These are phyloP conservation scores for Xanthia icteritia DNA, from an alignment of 2,888 invertebrate genomes.

Conservation along the genomic window DNA sequence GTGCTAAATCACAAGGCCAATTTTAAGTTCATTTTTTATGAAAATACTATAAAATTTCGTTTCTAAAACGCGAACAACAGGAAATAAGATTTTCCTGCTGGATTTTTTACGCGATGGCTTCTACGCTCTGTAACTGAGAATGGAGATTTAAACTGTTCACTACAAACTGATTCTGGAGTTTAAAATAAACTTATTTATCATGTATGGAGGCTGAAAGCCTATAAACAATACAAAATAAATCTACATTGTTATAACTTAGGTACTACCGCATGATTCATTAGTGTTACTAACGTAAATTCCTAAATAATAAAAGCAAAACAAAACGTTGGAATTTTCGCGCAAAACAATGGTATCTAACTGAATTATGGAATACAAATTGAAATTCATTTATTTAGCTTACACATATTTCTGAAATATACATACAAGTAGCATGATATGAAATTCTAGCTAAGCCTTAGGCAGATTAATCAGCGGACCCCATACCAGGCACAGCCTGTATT, in stretches of 20 bases:
- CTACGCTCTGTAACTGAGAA: conserved; percentile 8
- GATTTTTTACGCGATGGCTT: conserved; percentile 35
- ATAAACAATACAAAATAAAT: not conserved
- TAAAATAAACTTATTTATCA: not conserved
- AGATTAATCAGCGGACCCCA: not conserved
- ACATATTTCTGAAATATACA: not conserved
- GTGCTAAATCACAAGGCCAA: conserved; percentile 9
- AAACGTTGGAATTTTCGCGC: not conserved
- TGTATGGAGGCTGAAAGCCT: not conserved
- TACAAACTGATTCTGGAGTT: conserved; percentile 2
- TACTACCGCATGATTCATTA: not conserved
- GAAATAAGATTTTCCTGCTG: conserved; percentile 33
- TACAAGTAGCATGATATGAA: not conserved
- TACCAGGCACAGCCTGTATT: not conserved
- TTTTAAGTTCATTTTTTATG: conserved; percentile 10
- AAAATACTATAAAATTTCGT: conserved; percentile 13
- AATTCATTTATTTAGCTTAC: not conserved
- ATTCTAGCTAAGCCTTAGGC: not conserved
- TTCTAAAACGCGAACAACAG: conserved; percentile 25
- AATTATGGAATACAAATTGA: not conserved
- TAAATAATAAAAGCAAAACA: not conserved
- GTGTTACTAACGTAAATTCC: not conserved
- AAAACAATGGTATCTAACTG: not conserved
- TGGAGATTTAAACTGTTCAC: not conserved
- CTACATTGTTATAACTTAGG: not conserved